Base-by-base conservation (phyloP, 2,797 vertebrate genomes). In the Morelia viridis region DNA sequence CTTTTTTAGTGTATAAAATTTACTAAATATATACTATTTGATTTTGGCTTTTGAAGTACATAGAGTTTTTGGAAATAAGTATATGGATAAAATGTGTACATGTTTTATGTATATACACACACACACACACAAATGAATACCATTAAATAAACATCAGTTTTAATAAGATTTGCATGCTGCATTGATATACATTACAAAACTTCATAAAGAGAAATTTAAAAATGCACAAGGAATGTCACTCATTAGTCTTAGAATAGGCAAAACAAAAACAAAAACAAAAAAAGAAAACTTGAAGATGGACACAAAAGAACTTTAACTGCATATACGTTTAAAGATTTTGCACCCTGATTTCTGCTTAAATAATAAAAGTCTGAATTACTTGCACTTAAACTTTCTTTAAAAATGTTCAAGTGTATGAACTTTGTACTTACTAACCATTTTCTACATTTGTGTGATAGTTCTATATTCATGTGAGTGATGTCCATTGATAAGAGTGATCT, bases 21-120 rank as follows among this genome's bases (percentile, higher is more conserved):
- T 92, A 94, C 96, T 85, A 94, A 95, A 94, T 96, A 96, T 95
- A 96, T 97, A 96, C 94, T 92, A 90, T 97, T 95, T 91, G 95
- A 97, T 97, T 97, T 97, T 97, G 95, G 97, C 97, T 97, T 97
- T 94, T 92, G 96, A 91, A 93, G 86, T 92, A 94, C 94, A 28
- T 92, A 89, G 17, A 68, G 3, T 92, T 94, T 96, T 65, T 92
- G 94, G 93, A 91, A 94, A 93, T 95, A 83, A 97, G 96, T 94
- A 91, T 90, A 46, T 41, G 17, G 10, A 76, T 41, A 41, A 41
- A 80, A 11, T 80, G 8, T 53, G 50, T 53, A 7, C 50, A 7
- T 53, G 8, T 41, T 41, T 41, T 41, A 41, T 3, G 41, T 41
- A 41, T 41, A 41, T 3, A 41, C 41, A 41, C 41, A 3, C 41